Base-by-base conservation (phyloP, 23 tunicate species). In the Phallusia fumigata region DNA sequence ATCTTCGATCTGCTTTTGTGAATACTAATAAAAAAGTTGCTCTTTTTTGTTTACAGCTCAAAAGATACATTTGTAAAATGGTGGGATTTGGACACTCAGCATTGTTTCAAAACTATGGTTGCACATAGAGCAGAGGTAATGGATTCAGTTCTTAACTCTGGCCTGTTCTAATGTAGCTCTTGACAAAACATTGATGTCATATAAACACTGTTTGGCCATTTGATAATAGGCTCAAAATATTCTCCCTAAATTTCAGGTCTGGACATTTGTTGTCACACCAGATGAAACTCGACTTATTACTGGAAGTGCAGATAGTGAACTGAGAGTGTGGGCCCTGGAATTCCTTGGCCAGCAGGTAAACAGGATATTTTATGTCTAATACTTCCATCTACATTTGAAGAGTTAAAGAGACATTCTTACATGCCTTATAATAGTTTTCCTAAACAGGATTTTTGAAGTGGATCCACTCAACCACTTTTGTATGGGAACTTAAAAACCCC, bases 61-160 rank as follows among this genome's bases (percentile, higher is more conserved):
- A 94, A 94, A 83, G 98, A 94, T 82, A 89, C 94, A 49, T 89
- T 76, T 52, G 64, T 96, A 28, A 96, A 96, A 85, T 88, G 92
- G 90, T 96, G 99, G 99, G 96, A 96, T 65, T 52, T 96, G 64
- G 99, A 96, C 53, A 88, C 96, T 26, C 93, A 91, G 81, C 96
- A 96, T 82, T 96, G 99, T 52, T 89, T 89, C 47, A 94, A 94
- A 65, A 94, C 98, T 0, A 94, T 94, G 94, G 90, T 86, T 82
- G 88, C 88, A 33, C 94, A 89, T 53, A 35, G 90, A 80, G 90
- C 95, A 31, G 94, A 89, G 93, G 98, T 90, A 53, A 74, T 35
- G n/a, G n/a, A n/a, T n/a, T n/a, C n/a, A n/a, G n/a, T n/a, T n/a
- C n/a, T n/a, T n/a, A n/a, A n/a, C n/a, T n/a, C n/a, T n/a, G n/a